These are phyloP conservation scores for Penaeus monodon DNA, from an alignment of 2,888 invertebrate genomes.

Conservation along the genomic window DNA sequence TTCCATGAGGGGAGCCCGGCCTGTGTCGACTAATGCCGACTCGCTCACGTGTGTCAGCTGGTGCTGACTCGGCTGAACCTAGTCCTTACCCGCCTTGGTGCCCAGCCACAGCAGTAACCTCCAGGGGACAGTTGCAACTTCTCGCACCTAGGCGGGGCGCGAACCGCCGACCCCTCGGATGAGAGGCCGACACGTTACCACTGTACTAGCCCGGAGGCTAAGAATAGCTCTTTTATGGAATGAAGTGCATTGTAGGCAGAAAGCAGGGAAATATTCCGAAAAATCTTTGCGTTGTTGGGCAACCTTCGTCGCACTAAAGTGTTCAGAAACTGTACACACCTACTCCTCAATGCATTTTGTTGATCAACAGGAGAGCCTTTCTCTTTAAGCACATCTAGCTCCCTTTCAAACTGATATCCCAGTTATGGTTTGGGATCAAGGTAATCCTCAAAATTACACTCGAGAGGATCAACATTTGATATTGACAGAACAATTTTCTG, in stretches of 20 bases:
- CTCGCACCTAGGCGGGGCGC: too few species aligned
- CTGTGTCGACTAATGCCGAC: too few species aligned
- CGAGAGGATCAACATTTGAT: conserved; percentile 25
- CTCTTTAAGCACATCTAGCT: conserved; percentile 19
- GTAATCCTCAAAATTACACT: conserved; percentile 29
- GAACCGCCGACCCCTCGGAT: too few species aligned
- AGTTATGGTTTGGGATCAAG: conserved; percentile 35
- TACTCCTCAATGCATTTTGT: conserved; percentile 8
- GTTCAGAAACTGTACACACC: conserved; percentile 13
- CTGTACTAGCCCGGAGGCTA: too few species aligned
- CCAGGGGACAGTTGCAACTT: too few species aligned
- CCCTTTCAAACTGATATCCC: too few species aligned
- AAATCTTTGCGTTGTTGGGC: conserved; percentile 8
- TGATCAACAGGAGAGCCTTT: conserved; percentile 13
- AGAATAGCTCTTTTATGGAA: conserved; percentile 22
- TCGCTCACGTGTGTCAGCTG: too few species aligned
- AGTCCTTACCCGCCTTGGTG: too few species aligned
- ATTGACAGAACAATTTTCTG: conserved; percentile 8
- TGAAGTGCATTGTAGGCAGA: conserved; percentile 21
- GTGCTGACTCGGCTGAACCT: too few species aligned
- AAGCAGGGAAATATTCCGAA: background rate
- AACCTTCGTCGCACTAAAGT: conserved; percentile 14
- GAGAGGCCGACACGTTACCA: too few species aligned
- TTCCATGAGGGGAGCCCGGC: too few species aligned
- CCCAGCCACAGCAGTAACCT: too few species aligned